phyloP scores from a whole-genome alignment of 2,113 vertebrate genomes.

The Pteronura brasiliensis region DNA sequence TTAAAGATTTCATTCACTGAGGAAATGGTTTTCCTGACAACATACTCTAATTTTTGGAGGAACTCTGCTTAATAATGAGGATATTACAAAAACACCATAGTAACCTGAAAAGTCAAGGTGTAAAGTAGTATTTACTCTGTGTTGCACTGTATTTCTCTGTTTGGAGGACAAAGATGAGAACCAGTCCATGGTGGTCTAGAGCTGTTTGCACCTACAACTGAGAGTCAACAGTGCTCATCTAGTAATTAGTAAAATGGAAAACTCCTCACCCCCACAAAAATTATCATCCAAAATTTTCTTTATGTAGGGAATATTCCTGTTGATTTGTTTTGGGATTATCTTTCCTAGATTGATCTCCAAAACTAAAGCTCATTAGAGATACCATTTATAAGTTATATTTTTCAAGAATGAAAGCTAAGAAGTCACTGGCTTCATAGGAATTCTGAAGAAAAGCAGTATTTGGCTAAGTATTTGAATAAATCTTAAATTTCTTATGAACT shows the following conservation, averaged over 20 bases:
- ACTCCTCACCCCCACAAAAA: neutral
- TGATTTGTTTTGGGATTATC: neutral
- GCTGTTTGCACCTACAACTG: neutral
- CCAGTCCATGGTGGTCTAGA: neutral
- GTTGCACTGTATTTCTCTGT: neutral
- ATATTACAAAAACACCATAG: neutral
- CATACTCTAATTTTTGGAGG: neutral
- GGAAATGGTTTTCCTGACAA: neutral
- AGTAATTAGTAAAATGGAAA: neutral
- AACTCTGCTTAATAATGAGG: neutral
- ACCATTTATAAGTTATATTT: neutral
- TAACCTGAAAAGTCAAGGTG: neutral
- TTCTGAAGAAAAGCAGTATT: constrained; percentile 20
- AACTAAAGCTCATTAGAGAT: neutral
- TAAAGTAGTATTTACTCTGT: neutral
- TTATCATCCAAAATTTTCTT: neutral
- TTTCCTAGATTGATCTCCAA: neutral
- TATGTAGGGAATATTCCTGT: neutral
- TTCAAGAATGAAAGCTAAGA: neutral
- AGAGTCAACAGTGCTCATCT: neutral
- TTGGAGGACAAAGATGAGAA: neutral
- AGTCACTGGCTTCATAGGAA: neutral
- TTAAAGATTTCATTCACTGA: neutral
- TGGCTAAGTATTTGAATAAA: neutral
- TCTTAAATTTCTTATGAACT: neutral